phyloP scores from a whole-genome alignment of 2,113 vertebrate genomes.

The Diadophis punctatus region DNA sequence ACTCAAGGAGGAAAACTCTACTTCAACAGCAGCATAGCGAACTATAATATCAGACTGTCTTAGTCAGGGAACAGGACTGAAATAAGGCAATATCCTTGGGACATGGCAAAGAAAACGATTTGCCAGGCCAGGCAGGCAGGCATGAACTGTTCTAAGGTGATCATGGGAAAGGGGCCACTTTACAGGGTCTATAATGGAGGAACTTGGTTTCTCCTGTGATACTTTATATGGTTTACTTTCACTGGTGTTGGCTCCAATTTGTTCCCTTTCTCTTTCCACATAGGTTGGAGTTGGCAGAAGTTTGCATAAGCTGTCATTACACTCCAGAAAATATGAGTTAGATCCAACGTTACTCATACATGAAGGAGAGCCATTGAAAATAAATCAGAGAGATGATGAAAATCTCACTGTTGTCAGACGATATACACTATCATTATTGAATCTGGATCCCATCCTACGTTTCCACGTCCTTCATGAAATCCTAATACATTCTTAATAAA shows the following conservation, averaged over 20 bases:
- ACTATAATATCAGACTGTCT: background rate
- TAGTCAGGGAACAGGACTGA: background rate
- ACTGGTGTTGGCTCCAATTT: background rate
- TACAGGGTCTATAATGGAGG: background rate
- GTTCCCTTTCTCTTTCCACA: background rate
- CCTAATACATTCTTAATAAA: background rate
- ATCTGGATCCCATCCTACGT: background rate
- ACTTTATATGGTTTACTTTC: background rate
- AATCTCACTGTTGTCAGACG: background rate
- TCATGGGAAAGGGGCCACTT: background rate
- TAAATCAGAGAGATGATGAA: background rate
- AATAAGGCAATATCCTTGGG: background rate
- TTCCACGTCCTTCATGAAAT: background rate
- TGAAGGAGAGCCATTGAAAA: background rate
- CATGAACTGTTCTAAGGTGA: background rate
- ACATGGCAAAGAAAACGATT: background rate
- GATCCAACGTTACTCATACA: background rate
- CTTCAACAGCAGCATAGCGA: background rate
- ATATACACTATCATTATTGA: background rate
- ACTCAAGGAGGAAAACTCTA: background rate
- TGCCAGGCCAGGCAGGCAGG: background rate
- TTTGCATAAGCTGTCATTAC: background rate
- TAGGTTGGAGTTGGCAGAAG: background rate
- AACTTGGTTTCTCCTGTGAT: background rate
- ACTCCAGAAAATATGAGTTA: background rate